These are phyloP conservation scores for Allophyes oxyacanthae DNA, from an alignment of 2,888 invertebrate genomes.

Conservation along the genomic window DNA sequence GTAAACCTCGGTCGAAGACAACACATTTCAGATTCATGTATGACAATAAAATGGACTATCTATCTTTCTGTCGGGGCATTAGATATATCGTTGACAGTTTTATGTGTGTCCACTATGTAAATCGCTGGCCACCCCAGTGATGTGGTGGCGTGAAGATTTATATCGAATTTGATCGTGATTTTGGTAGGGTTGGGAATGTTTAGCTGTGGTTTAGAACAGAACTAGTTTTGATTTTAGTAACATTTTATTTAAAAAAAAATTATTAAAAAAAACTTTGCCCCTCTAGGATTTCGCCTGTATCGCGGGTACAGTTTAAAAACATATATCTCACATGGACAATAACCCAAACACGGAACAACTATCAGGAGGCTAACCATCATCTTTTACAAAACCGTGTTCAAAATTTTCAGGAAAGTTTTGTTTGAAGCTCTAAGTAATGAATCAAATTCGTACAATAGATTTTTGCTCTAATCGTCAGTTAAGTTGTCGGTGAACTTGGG, in stretches of 20 bases:
- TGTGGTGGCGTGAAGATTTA: conserved; percentile 62
- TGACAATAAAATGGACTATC: conserved; percentile 59
- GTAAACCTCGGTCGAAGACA: conserved; percentile 35
- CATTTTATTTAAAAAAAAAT: not conserved
- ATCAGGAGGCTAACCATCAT: no score
- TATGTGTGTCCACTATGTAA: conserved; percentile 66
- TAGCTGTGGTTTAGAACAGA: conserved; percentile 22
- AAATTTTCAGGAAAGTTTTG: no score
- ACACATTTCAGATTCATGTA: conserved; percentile 45
- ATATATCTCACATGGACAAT: no score
- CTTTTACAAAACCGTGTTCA: no score
- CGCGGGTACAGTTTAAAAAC: no score
- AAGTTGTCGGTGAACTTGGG: no score
- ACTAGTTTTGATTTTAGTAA: conserved; percentile 13
- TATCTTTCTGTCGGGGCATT: conserved; percentile 66
- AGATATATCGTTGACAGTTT: conserved; percentile 76
- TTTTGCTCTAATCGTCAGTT: no score
- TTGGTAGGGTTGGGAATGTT: conserved; percentile 58
- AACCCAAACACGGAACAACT: no score
- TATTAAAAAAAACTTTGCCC: no score
- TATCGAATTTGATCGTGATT: conserved; percentile 62
- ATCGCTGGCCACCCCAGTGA: conserved; percentile 62
- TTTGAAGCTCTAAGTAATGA: no score
- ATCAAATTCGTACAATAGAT: no score
- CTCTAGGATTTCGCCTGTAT: no score